A percentile compares a stretch with the other conserved stretches of the same genome.
Evolutionary conservation across 2,797 vertebrate species (phyloP).

Genomic region (Staurois parvus): DNA sequence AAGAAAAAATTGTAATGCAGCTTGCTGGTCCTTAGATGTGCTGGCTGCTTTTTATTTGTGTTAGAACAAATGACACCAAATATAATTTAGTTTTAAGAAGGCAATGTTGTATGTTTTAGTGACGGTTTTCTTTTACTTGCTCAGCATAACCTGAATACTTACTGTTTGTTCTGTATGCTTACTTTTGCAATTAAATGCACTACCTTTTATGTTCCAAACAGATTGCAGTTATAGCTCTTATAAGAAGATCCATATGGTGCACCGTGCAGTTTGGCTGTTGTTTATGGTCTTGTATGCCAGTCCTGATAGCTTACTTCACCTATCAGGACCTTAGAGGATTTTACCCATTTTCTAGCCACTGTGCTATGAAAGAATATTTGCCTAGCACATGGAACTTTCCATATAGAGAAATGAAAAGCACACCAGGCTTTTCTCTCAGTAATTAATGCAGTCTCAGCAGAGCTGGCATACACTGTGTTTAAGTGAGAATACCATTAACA

Average conservation of each 20-base stretch:
- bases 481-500: conserved; percentile 48
- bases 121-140: too few species aligned
- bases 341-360: background rate
- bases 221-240: background rate
- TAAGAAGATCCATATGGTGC: conserved; percentile 4
- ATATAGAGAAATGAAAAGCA: conserved; percentile 2
- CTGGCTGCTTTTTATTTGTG: too few species aligned
- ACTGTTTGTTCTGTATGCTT: too few species aligned
- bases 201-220: background rate
- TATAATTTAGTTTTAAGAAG: too few species aligned
- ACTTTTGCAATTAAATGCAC: background rate
- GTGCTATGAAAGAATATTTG: conserved; percentile 22
- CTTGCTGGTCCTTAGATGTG: too few species aligned
- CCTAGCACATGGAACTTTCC: conserved; percentile 15
- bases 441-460: conserved; percentile 55
- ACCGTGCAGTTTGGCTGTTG: background rate
- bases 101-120: too few species aligned
- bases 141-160: too few species aligned
- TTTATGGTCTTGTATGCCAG: background rate
- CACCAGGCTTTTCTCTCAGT: background rate
- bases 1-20: too few species aligned
- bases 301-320: background rate
- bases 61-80: too few species aligned
- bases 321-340: background rate
- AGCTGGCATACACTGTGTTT: conserved; percentile 12